phyloP scores from a whole-genome alignment of 1,140 invertebrate species.

The Euura saliciscinereae region DNA sequence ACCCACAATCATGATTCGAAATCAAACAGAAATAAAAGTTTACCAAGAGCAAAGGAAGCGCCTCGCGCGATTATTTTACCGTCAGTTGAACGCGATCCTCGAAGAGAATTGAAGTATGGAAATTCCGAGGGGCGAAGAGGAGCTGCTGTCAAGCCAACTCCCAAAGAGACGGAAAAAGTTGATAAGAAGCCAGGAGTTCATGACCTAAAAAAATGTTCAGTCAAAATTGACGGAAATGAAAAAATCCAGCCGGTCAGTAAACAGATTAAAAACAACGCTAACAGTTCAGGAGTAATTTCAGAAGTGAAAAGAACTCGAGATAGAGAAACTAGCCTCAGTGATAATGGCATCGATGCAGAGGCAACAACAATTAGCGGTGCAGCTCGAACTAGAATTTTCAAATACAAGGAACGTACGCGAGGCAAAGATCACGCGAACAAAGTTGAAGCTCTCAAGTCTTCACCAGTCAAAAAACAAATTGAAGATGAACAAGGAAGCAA shows the following conservation, averaged over 20 bases:
- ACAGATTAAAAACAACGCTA: neutral
- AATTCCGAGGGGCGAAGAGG: too few relatives aligned
- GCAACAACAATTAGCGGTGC: neutral
- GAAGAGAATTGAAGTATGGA: too few relatives aligned
- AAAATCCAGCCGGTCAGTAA: neutral
- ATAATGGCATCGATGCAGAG: neutral
- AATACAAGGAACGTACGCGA: neutral
- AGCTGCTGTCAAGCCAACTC: neutral
- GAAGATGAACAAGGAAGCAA: neutral
- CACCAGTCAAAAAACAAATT: neutral
- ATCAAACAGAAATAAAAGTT: neutral
- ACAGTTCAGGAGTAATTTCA: neutral
- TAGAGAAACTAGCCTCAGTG: too few relatives aligned
- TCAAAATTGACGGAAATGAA: neutral
- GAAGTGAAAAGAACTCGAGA: neutral
- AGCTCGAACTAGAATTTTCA: slow-evolving; percentile 5
- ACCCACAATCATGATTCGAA: neutral
- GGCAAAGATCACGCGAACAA: neutral
- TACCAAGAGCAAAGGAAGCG: neutral
- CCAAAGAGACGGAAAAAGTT: neutral
- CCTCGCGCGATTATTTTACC: neutral
- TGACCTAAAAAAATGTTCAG: neutral
- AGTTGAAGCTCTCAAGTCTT: neutral
- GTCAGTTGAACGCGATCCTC: neutral
- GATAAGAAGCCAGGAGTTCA: neutral